Conservation (phyloP, 2,888 invertebrate species). For the Myathropa florea region DNA sequence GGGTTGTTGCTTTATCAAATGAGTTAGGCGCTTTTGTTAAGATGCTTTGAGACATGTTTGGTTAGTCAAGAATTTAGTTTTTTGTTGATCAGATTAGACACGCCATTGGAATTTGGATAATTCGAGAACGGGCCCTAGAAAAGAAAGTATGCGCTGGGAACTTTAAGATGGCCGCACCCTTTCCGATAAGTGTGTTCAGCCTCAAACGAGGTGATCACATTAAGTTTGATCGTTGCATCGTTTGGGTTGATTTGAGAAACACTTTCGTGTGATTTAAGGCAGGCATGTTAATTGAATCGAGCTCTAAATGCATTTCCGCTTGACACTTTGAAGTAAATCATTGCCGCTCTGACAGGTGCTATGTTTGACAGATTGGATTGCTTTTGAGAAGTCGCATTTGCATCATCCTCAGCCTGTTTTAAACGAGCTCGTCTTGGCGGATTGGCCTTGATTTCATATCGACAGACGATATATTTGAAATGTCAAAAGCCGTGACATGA, state of each 20-base stretch:
- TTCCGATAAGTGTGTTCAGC: neutral
- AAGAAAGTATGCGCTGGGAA: neutral
- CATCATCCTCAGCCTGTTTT: too few relatives aligned
- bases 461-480: too few relatives aligned
- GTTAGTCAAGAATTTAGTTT: neutral
- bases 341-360: neutral
- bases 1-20: neutral
- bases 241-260: neutral
- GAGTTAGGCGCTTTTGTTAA: neutral
- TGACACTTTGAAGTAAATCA: too few relatives aligned
- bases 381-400: neutral
- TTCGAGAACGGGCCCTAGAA: neutral
- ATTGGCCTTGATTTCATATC: too few relatives aligned
- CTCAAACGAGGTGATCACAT: neutral
- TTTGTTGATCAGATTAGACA: neutral
- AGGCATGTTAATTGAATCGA: neutral
- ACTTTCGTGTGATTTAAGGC: neutral
- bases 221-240: neutral
- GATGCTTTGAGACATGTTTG: neutral
- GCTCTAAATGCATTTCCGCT: neutral
- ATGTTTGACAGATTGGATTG: neutral
- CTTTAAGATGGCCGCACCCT: neutral
- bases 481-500: too few relatives aligned
- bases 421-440: too few relatives aligned
- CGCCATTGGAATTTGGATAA: neutral